Conservation (phyloP, 2,113 vertebrate genomes). For the Tragelaphus scriptus region DNA sequence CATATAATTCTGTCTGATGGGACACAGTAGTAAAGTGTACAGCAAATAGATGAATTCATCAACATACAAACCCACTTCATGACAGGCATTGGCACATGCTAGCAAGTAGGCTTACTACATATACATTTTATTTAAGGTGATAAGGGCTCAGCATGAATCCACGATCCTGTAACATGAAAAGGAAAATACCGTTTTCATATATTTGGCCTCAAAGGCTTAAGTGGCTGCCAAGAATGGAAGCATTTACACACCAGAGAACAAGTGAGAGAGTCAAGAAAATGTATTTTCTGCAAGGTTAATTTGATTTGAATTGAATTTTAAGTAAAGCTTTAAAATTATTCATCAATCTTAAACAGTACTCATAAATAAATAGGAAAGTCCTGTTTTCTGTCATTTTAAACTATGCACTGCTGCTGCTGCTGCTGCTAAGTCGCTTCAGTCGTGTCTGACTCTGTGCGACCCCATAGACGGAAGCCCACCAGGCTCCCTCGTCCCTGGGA, state of each 20-base stretch:
- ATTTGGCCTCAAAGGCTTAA: neutral
- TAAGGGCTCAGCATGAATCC: neutral
- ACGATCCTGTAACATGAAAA: neutral
- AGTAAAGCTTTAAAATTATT: conserved; percentile 9
- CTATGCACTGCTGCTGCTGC: no score
- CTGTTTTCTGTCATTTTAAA: neutral
- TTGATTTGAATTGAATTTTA: conserved; percentile 39
- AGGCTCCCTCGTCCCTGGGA: no score
- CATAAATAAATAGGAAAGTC: neutral
- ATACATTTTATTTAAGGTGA: conserved; percentile 12
- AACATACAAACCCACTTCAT: neutral
- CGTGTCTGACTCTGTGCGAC: no score
- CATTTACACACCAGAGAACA: conserved; percentile 14
- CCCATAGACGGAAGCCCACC: no score
- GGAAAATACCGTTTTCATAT: conserved; percentile 21
- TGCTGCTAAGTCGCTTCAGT: no score
- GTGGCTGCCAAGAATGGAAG: neutral
- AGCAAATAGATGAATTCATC: neutral
- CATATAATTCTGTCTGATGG: neutral
- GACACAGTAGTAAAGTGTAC: neutral
- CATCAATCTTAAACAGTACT: neutral
- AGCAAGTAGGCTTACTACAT: neutral
- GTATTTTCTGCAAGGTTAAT: conserved; percentile 23
- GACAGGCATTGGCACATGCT: neutral
- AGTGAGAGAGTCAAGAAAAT: conserved; percentile 16